These are phyloP conservation scores for Acrocephalus arundinaceus DNA, from an alignment of 2,113 vertebrate species.

Conservation along the genomic window DNA sequence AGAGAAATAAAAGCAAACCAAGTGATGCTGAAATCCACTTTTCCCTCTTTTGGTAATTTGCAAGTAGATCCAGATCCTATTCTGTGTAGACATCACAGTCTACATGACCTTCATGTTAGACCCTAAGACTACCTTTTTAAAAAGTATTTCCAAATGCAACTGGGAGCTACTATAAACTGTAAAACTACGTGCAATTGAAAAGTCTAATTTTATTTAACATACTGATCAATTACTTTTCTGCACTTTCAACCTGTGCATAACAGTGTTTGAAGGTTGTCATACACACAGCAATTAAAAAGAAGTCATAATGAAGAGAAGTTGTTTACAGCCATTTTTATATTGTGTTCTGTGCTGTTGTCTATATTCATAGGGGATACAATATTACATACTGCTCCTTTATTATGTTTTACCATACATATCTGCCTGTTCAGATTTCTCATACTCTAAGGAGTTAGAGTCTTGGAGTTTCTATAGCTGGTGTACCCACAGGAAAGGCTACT, in stretches of 20 bases:
- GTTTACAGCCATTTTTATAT: neutral
- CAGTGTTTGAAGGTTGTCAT: neutral
- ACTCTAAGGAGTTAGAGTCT: neutral
- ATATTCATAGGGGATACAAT: fast-evolving
- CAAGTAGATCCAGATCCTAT: neutral
- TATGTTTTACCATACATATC: neutral
- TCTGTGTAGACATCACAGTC: neutral
- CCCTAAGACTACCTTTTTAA: neutral
- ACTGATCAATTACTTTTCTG: neutral
- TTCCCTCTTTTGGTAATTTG: neutral
- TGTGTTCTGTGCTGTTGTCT: neutral
- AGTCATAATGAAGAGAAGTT: neutral
- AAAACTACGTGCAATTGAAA: neutral
- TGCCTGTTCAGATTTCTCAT: neutral
- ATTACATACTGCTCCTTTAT: neutral
- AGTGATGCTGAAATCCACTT: neutral
- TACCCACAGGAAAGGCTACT: neutral
- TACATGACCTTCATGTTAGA: neutral
- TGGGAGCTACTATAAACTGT: neutral
- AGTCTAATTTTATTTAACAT: neutral
- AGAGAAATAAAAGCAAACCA: neutral
- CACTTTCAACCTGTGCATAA: neutral
- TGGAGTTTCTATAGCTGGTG: neutral
- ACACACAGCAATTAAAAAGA: neutral
- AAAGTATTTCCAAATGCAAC: neutral